phyloP scores from a whole-genome alignment of 2,797 vertebrate species.

The Meriones psammophilus region DNA sequence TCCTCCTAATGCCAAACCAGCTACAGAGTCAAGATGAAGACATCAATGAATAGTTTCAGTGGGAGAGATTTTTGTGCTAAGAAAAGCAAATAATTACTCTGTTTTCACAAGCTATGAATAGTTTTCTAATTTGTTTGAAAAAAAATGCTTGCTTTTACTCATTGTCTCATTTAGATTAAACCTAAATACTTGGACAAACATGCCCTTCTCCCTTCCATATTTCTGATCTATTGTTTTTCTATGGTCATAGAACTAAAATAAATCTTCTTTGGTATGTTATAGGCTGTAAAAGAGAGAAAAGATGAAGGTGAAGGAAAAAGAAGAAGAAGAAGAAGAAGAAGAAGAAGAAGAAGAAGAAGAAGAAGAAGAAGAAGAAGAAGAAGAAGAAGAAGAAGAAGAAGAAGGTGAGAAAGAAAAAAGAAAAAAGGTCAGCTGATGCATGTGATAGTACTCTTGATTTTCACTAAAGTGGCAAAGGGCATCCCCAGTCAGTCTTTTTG shows the following conservation, averaged over 20 bases:
- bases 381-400: neutral
- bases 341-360: neutral
- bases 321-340: neutral
- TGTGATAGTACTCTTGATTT: neutral
- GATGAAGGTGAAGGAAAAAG: no score
- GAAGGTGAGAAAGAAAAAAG: neutral
- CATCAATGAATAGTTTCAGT: neutral
- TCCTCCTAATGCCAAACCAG: neutral
- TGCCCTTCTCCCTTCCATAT: no score
- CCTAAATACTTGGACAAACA: neutral
- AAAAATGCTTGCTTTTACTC: neutral
- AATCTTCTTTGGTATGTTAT: no score
- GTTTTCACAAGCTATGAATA: neutral
- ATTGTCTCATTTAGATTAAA: neutral
- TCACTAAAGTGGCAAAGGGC: neutral
- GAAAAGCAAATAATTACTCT: neutral
- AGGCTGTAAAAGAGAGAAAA: neutral
- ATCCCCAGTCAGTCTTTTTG: neutral
- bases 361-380: neutral
- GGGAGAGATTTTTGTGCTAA: neutral
- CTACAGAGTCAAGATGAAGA: neutral
- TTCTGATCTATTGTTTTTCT: neutral
- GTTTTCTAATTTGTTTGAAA: neutral
- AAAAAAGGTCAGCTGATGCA: no score
- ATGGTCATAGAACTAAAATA: neutral